phyloP scores from a whole-genome alignment of 2,888 invertebrate genomes.

The Agonopterix subpropinquella region DNA sequence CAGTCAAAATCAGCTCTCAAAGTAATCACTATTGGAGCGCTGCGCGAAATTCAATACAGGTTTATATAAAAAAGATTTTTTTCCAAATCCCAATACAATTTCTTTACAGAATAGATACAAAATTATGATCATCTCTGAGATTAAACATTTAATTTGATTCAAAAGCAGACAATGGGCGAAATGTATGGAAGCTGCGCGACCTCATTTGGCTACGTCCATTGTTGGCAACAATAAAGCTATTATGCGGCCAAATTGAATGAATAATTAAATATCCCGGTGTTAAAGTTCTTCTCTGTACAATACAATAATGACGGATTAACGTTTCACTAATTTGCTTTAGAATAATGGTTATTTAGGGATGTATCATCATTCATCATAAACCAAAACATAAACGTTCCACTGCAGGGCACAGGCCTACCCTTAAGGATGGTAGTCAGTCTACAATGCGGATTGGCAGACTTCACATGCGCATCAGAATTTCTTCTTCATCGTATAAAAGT shows the following conservation, averaged over 20 bases:
- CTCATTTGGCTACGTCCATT: slow-evolving; percentile 4
- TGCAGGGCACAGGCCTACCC: too few relatives aligned
- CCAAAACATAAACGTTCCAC: too few relatives aligned
- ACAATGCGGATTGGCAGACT: too few relatives aligned
- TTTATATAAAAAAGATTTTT: too few relatives aligned
- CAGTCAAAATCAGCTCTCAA: too few relatives aligned
- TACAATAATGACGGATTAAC: not conserved
- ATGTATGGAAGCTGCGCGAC: slow-evolving; percentile 1
- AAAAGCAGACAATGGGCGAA: slow-evolving; percentile 2
- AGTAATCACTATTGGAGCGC: too few relatives aligned
- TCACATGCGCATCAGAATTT: too few relatives aligned
- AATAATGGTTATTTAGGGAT: too few relatives aligned
- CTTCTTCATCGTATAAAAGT: too few relatives aligned
- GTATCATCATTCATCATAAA: too few relatives aligned
- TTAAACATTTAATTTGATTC: slow-evolving; percentile 1
- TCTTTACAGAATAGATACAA: not conserved
- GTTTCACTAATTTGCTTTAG: not conserved
- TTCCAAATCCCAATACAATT: not conserved
- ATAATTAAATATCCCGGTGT: slow-evolving; percentile 8
- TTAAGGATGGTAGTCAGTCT: too few relatives aligned
- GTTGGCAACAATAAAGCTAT: slow-evolving; percentile 11
- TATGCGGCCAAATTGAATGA: slow-evolving; percentile 11
- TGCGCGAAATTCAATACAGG: too few relatives aligned
- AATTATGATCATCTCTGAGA: slow-evolving; percentile 1
- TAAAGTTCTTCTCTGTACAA: not conserved